phyloP scores from a whole-genome alignment of 2,113 vertebrate species.

The Odontesthes bonariensis region DNA sequence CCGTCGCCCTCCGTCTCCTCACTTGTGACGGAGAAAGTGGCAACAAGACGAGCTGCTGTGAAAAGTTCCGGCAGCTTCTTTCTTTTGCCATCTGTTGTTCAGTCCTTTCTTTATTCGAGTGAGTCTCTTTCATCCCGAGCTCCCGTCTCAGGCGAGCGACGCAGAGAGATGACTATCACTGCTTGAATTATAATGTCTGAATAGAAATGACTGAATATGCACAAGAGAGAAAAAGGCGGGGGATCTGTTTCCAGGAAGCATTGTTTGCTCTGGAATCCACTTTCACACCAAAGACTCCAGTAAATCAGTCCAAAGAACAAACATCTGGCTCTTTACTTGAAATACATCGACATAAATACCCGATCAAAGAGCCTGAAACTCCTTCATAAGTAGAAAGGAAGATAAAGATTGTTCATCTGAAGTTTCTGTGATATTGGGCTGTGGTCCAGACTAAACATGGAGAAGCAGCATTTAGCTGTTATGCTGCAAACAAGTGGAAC shows the following conservation, averaged over 20 bases:
- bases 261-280: no score
- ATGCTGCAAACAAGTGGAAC: no score
- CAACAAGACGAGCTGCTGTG: constrained; percentile 35
- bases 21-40: constrained; percentile 10
- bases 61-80: constrained; percentile 45
- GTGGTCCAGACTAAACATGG: no score
- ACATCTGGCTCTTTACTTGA: no score
- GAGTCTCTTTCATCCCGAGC: constrained; percentile 46
- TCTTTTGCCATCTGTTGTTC: constrained; percentile 55
- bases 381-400: no score
- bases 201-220: constrained; percentile 4
- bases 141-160: constrained; percentile 21
- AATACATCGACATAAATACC: no score
- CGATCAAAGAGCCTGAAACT: no score
- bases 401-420: no score
- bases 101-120: constrained; percentile 37
- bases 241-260: background rate
- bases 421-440: no score
- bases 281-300: no score
- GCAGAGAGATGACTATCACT: constrained; percentile 27
- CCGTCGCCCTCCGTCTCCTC: constrained; percentile 4
- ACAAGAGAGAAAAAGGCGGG: background rate
- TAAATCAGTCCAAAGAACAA: no score
- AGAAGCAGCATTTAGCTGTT: no score
- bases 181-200: constrained; percentile 30